Conservation (phyloP, 2,797 vertebrate genomes). For the Mionectes olivaceus region DNA sequence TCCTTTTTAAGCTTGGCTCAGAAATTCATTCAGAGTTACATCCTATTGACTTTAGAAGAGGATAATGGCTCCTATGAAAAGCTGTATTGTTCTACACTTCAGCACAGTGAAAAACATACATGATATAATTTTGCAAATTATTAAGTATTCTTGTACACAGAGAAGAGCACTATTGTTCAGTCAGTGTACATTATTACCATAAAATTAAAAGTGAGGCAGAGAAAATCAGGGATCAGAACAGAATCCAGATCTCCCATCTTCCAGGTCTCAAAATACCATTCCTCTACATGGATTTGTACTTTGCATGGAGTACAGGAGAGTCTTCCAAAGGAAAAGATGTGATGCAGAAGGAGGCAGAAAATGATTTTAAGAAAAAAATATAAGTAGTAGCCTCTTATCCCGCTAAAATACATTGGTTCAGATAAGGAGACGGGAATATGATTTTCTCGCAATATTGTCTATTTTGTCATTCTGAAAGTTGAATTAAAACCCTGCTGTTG, state of each 20-base stretch:
- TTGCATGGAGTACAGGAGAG: background rate
- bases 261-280: background rate
- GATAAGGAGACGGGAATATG: background rate
- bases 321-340: background rate
- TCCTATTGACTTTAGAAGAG: background rate
- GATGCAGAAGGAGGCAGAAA: background rate
- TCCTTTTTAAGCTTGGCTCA: background rate
- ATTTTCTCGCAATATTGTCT: background rate
- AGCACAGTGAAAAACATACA: background rate
- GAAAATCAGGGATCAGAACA: background rate
- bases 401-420: background rate
- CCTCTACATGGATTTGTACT: background rate
- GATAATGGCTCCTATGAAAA: background rate
- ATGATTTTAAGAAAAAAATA: rapidly evolving
- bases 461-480: background rate
- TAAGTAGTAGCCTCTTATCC: background rate
- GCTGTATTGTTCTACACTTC: background rate
- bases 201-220: background rate
- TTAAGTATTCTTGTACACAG: background rate
- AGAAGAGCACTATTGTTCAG: background rate
- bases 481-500: background rate
- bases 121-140: background rate
- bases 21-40: background rate
- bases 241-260: background rate
- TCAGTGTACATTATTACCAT: background rate